Evolutionary conservation across 1,140 invertebrate genomes (phyloP).

Genomic region (Papilio machaon): DNA sequence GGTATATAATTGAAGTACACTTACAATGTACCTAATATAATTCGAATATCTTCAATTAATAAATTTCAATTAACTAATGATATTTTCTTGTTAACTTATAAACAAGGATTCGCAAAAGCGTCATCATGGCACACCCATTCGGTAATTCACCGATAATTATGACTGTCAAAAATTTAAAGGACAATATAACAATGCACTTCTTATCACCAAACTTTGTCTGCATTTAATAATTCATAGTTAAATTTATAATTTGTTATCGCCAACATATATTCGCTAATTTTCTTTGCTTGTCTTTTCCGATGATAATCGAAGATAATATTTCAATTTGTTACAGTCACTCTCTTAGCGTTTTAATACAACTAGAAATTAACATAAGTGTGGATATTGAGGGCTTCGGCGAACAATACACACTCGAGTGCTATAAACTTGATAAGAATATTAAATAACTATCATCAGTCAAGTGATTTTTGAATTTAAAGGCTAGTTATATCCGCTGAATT

Average conservation of each 20-base stretch:
- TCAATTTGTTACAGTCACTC: neutral
- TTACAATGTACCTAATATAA: neutral
- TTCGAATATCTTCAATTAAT: neutral
- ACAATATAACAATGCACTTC: slow-evolving; percentile 10
- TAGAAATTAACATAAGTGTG: neutral
- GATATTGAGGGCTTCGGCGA: neutral
- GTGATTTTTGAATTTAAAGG: neutral
- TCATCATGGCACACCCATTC: neutral
- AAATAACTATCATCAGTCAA: neutral
- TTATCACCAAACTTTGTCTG: slow-evolving; percentile 1
- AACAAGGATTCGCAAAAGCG: neutral
- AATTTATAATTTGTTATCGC: neutral
- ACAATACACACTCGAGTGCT: neutral
- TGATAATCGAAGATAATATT: slow-evolving; percentile 11
- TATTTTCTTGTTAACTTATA: neutral
- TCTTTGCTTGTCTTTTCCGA: neutral
- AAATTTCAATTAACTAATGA: neutral
- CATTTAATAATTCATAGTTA: neutral
- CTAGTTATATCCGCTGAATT: neutral
- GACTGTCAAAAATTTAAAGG: neutral
- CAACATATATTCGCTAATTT: slow-evolving; percentile 1
- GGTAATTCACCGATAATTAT: slow-evolving; percentile 17
- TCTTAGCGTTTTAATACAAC: neutral
- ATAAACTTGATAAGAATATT: neutral
- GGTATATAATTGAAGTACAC: neutral